Base-by-base conservation (phyloP, 2,888 invertebrate species). In the Chaetogeoica ovagalla region DNA sequence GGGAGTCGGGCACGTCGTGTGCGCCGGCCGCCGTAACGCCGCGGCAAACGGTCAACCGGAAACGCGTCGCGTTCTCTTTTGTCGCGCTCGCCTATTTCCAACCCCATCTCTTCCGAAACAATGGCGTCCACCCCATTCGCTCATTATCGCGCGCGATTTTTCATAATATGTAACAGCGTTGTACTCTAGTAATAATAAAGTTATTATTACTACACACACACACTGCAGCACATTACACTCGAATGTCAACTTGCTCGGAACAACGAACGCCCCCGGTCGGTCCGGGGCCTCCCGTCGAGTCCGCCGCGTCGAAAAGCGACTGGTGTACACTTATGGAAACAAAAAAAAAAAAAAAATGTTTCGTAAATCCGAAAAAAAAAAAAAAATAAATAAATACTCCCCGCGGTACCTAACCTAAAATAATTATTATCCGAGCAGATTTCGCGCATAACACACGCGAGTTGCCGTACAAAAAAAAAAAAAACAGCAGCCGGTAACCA, bases 1-100 rank as follows among this genome's bases (percentile, higher is more conserved):
- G n/a, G n/a, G n/a, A n/a, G n/a, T n/a, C n/a, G n/a, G n/a, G n/a
- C n/a, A n/a, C n/a, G 17, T 17, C 19, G 19, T 5, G 17, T 59
- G 11, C 6, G 7, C 63, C 23, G 55, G 57, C 48, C 15, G 43
- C 43, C 43, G 39, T 39, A 4, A 9, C 9, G 11, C 52, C 39
- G 55, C 55, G 59, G 76, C 70, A 55, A 77, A 79, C 77, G 77
- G 77, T 79, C 77, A 79, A 70, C 62, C 77, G 77, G 77, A 79
- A 79, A 70, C 63, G 1, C 39, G 37, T 11, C 37, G 15, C 52
- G 23, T 43, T 43, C 23, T 19, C 70, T 37, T 3, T 30, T 3
- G 37, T n/a, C 70, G 17, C 17, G 63, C 70, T 9, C 17, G 63
- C 11, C 0, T 23, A 9, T 60, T 23, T 7, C n/a, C 19, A 17